Base-by-base conservation (phyloP, 2,888 invertebrate species). In the Lasius platythorax region DNA sequence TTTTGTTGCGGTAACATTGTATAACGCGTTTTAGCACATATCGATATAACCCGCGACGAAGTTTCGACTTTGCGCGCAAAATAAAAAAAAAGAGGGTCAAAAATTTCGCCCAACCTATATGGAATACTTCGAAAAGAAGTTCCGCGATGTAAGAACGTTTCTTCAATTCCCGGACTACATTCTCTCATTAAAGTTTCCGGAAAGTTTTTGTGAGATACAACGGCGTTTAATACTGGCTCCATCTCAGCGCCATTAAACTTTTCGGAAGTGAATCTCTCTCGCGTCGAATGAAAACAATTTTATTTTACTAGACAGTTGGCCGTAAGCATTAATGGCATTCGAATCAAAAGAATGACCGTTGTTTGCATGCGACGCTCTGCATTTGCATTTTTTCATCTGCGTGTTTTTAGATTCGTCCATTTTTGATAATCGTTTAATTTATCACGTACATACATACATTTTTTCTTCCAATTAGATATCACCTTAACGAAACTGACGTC, bases 151-250 rank as follows among this genome's bases (percentile, higher is more conserved):
- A 81, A 81, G 61, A 81, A 73, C 79, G 61, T 81, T 81, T 81
- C 79, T 81, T 73, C 79, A 81, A 81, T 81, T 73, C 63, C 79
- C 74, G 79, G 43, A 37, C 74, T 81, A 73, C 75, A 81, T 81
- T 81, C 74, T 81, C 61, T 81, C 74, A 81, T 81, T 81, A 81
- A 81, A 81, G 74, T 74, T 81, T 74, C 61, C 61, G 28, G 46
- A 1, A 81, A 81, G 61, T 81, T 81, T 74, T 46, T 28, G 46
- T 56, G 43, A 73, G 79, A 81, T 81, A 81, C 79, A 81, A 81
- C 79, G 28, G 46, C 61, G 74, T 73, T 73, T 73, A 81, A 81
- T 81, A 61, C 61, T 28, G 74, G 58, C 72, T 79, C 58, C 58
- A 23, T 43, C 74, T 61, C 33, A 58, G 43, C 61, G 79, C 61